phyloP scores from a whole-genome alignment of 2,113 vertebrate species.

The Oncorhynchus tshawytscha region DNA sequence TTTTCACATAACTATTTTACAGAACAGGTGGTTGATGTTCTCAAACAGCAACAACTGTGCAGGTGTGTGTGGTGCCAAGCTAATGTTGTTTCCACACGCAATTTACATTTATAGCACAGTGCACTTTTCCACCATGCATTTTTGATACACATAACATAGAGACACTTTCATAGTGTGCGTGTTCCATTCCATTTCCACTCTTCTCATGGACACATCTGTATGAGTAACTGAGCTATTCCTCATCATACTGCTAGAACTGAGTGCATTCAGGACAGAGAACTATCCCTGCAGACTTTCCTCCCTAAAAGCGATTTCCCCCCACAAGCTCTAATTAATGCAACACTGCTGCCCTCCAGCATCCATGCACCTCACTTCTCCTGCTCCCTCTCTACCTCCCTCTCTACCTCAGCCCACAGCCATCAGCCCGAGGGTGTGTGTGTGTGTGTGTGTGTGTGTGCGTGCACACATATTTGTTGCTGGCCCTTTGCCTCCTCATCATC shows the following conservation, averaged over 20 bases:
- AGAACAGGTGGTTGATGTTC: not conserved
- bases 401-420: not conserved
- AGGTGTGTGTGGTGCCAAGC: not conserved
- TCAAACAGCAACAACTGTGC: not conserved
- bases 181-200: not conserved
- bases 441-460: constrained; percentile 8
- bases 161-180: not conserved
- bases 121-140: not conserved
- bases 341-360: not conserved
- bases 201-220: not conserved
- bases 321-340: not conserved
- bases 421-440: constrained; percentile 1
- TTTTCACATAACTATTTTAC: not conserved
- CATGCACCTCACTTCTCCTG: not conserved
- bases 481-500: constrained; percentile 15
- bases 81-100: not conserved
- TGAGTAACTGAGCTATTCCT: not conserved
- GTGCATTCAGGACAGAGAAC: constrained; percentile 15
- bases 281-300: not conserved
- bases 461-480: constrained; percentile 19
- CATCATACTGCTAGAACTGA: not conserved
- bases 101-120: not conserved
- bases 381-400: no score
- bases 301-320: not conserved
- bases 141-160: not conserved